These are phyloP conservation scores for Macrochelys suwanniensis DNA, from an alignment of 2,797 vertebrate species.

Conservation along the genomic window DNA sequence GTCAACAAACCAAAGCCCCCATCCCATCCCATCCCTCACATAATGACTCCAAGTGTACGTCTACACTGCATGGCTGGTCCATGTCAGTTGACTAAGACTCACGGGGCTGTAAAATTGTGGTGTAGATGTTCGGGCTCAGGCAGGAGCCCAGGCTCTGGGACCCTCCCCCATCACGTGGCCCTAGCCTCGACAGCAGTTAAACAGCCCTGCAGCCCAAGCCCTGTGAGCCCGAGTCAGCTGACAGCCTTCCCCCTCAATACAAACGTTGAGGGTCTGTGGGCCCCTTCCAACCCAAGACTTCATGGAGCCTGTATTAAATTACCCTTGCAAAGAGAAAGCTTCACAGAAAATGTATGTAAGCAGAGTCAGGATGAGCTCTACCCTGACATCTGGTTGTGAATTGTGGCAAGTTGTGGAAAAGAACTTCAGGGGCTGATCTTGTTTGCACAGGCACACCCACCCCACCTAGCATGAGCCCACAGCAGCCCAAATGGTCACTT, in stretches of 20 bases:
- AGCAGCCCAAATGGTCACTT: too few species aligned
- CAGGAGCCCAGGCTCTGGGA: not conserved
- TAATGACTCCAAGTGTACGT: not conserved
- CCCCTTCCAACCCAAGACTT: not conserved
- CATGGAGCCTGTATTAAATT: not conserved
- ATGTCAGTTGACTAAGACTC: too few species aligned
- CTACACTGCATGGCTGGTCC: not conserved
- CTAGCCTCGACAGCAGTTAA: not conserved
- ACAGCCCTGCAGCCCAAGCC: not conserved
- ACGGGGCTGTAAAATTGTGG: too few species aligned
- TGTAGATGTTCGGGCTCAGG: too few species aligned
- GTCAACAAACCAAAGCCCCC: not conserved
- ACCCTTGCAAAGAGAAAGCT: not conserved
- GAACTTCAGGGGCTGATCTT: too few species aligned
- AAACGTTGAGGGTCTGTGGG: not conserved
- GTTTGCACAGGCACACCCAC: too few species aligned
- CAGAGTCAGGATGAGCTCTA: too few species aligned
- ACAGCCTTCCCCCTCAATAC: not conserved
- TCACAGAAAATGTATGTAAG: not conserved
- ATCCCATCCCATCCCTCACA: not conserved
- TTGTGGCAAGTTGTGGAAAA: too few species aligned
- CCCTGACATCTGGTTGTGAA: too few species aligned
- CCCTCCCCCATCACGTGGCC: not conserved
- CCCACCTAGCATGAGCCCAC: too few species aligned
- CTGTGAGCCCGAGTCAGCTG: not conserved